Evolutionary conservation across 1,140 invertebrate species (phyloP), one percentile per base, ranked within the genome.

Genomic region (Colletes latitarsis): DNA sequence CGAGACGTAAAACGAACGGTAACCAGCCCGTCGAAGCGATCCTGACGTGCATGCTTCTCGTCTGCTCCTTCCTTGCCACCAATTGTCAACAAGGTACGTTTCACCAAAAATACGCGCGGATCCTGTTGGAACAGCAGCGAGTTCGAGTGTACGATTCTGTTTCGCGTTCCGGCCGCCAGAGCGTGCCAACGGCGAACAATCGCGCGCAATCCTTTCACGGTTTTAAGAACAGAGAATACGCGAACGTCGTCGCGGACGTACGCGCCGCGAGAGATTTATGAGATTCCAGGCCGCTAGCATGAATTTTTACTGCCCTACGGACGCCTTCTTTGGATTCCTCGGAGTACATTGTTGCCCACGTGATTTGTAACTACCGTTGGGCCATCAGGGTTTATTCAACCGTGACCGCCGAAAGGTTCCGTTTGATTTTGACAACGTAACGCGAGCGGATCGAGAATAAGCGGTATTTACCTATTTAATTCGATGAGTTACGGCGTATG

Each of bases 131-230:
- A 4, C 41, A 43, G 43, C 39, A 6, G n/a, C 46, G 14, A 17
- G 43, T 68, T 68, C 6, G 53, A 66, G 62, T 57, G 62, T 30
- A 19, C 17, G 15, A 69, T 41, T 0, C 3, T 55, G 39, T 19
- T 66, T 82, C 49, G 57, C 81, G 74, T 69, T 68, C 43, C 57
- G 74, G 15, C 62, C 67, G 75, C 19, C 58, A 53, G 70, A 43
- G 30, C 64, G 64, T 75, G 75, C 66, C 62, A 30, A 15, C 1
- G 60, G 53, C 58, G 55, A 57, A 15, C 17, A 53, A 39, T 19
- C 39, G 64, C 63, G 63, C 70, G n/a, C 55, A 62, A 62, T 62
- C 70, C 76, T 84, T 83, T 83, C 83, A 74, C 73, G 70, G 69
- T 1, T 69, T n/a, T 79, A 12, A 60, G 43, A 15, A 46, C 55